Evolutionary conservation across 2,113 vertebrate species (phyloP).

Genomic region (Notothenia rossii): DNA sequence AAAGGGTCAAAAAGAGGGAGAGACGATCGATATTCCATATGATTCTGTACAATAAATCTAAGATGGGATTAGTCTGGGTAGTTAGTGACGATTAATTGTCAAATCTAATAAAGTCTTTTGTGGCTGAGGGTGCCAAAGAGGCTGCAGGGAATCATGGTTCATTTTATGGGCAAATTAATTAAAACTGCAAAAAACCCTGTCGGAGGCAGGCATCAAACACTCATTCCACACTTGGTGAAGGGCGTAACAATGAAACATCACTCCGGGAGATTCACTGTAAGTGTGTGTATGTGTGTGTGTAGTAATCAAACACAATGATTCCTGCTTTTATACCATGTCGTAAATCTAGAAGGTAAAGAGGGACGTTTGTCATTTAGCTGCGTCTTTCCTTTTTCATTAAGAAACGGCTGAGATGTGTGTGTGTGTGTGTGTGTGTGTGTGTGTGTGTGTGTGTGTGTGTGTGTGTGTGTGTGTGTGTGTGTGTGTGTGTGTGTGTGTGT

Average conservation of each 20-base stretch:
- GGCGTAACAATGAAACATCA: slow-evolving; percentile 76
- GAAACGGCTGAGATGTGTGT: neutral
- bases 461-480: neutral
- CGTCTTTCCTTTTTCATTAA: slow-evolving; percentile 65
- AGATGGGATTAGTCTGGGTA: slow-evolving; percentile 77
- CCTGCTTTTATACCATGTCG: slow-evolving; percentile 51
- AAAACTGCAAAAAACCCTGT: slow-evolving; percentile 66
- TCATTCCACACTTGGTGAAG: slow-evolving; percentile 65
- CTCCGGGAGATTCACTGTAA: slow-evolving; percentile 58
- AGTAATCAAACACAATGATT: slow-evolving; percentile 72
- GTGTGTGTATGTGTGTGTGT: slow-evolving; percentile 22
- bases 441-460: neutral
- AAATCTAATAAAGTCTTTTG: slow-evolving; percentile 79
- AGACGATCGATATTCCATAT: slow-evolving; percentile 74
- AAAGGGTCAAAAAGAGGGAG: slow-evolving; percentile 74
- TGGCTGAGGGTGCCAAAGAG: slow-evolving; percentile 65
- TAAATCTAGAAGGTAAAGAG: slow-evolving; percentile 73
- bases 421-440: neutral
- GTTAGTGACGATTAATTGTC: slow-evolving; percentile 82
- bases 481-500: neutral
- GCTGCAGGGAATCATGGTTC: slow-evolving; percentile 71
- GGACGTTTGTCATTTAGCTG: slow-evolving; percentile 68
- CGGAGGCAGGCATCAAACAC: slow-evolving; percentile 65
- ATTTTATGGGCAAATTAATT: slow-evolving; percentile 81
- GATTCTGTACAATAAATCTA: slow-evolving; percentile 74